Evolutionary conservation across 2,888 invertebrate genomes (phyloP).

Genomic region (Criorhina ranunculi): DNA sequence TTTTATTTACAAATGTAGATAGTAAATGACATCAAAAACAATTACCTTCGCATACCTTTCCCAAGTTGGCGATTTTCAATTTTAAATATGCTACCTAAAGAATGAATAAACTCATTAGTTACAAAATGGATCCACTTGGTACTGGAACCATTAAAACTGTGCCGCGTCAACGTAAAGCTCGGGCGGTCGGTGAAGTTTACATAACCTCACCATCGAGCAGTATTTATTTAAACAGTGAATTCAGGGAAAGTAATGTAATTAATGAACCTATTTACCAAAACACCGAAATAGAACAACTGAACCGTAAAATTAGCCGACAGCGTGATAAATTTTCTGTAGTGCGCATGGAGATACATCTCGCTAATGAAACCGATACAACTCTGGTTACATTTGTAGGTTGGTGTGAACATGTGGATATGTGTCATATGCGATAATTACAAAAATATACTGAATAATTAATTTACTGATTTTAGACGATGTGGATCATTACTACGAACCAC

Average conservation of each 20-base stretch:
- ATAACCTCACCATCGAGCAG: constrained; percentile 82
- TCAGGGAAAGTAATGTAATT: constrained; percentile 75
- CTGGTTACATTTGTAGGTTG: constrained; percentile 83
- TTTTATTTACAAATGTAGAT: constrained; percentile 2
- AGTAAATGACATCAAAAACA: constrained; percentile 23
- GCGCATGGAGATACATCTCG: constrained; percentile 78
- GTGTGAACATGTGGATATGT: constrained; percentile 73
- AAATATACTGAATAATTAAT: constrained; percentile 44
- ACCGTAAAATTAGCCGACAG: constrained; percentile 74
- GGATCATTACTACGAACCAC: constrained; percentile 89
- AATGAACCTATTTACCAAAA: constrained; percentile 83
- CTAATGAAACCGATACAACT: constrained; percentile 78
- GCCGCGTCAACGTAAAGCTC: constrained; percentile 83
- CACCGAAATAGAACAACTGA: constrained; percentile 73
- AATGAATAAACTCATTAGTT: constrained; percentile 49
- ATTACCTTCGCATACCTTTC: background rate
- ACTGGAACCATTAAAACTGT: constrained; percentile 79
- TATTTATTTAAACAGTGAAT: constrained; percentile 81
- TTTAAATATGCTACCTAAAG: constrained; percentile 48
- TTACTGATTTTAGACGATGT: constrained; percentile 87
- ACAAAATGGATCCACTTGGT: constrained; percentile 60
- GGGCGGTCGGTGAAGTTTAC: constrained; percentile 83
- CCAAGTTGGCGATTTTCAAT: constrained; percentile 6
- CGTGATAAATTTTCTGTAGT: constrained; percentile 79
- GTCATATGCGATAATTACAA: constrained; percentile 16